Percentiles rank a stretch among this genome's conserved stretches.
These are phyloP conservation scores for Leptobrachium leishanense DNA, from an alignment of 2,113 vertebrate genomes.

Conservation along the genomic window DNA sequence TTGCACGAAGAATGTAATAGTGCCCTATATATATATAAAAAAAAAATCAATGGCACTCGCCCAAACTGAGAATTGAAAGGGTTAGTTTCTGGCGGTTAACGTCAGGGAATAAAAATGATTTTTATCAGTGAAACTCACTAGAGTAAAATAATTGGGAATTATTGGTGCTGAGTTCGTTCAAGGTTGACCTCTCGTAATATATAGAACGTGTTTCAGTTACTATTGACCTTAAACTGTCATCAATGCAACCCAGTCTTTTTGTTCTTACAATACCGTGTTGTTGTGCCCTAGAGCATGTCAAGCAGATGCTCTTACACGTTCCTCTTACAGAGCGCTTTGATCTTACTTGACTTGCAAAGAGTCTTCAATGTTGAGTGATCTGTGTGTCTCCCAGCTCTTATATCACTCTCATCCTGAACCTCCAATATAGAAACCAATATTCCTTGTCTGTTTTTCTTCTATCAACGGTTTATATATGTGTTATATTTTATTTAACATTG, in stretches of 20 bases:
- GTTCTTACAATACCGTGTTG: conserved; percentile 36
- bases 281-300: conserved; percentile 31
- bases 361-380: conserved; percentile 13
- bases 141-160: not conserved
- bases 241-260: not conserved
- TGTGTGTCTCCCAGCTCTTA: conserved; percentile 22
- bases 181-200: conserved; percentile 19
- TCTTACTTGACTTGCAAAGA: conserved; percentile 37
- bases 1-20: too few species aligned
- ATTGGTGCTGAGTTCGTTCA: not conserved
- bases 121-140: too few species aligned
- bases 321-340: conserved; percentile 26
- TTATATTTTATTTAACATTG: too few species aligned
- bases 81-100: too few species aligned
- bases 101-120: too few species aligned
- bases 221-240: conserved; percentile 45
- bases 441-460: too few species aligned
- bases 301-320: conserved; percentile 30
- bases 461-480: too few species aligned
- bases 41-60: too few species aligned
- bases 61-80: too few species aligned
- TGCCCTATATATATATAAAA: too few species aligned
- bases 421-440: too few species aligned
- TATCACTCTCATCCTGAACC: too few species aligned
- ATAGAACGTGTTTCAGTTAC: conserved; percentile 23